These are phyloP conservation scores for Lochmaea capreae DNA, from an alignment of 2,888 invertebrate species.

Conservation along the genomic window DNA sequence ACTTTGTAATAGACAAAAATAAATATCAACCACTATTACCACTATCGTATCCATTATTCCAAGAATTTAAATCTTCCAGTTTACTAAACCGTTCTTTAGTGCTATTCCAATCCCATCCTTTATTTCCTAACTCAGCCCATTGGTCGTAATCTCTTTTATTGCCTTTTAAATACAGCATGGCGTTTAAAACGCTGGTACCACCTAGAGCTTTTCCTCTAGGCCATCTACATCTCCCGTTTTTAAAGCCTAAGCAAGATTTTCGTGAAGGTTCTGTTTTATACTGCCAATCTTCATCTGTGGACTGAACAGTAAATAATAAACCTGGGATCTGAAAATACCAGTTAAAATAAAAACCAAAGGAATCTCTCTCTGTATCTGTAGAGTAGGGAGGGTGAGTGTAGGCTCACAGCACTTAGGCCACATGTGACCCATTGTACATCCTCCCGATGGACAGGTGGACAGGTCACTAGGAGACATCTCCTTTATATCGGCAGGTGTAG, in stretches of 20 bases:
- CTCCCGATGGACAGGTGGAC: too few relatives aligned
- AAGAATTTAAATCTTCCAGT: background rate
- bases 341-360: too few relatives aligned
- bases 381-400: too few relatives aligned
- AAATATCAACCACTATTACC: too few relatives aligned
- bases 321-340: background rate
- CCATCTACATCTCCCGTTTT: slow-evolving; percentile 66
- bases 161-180: background rate
- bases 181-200: background rate
- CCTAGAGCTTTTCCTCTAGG: slow-evolving; percentile 75
- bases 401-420: too few relatives aligned
- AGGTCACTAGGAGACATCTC: too few relatives aligned
- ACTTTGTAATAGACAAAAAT: too few relatives aligned
- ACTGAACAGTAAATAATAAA: background rate
- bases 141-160: background rate
- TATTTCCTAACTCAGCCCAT: background rate
- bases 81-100: background rate
- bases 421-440: too few relatives aligned
- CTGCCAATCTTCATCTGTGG: background rate
- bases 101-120: background rate
- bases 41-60: too few relatives aligned
- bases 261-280: slow-evolving; percentile 66
- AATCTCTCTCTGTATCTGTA: too few relatives aligned
- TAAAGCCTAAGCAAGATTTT: slow-evolving; percentile 60
- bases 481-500: too few relatives aligned